phyloP scores from a whole-genome alignment of 2,113 vertebrate genomes.

The Anser brachyrhynchus region DNA sequence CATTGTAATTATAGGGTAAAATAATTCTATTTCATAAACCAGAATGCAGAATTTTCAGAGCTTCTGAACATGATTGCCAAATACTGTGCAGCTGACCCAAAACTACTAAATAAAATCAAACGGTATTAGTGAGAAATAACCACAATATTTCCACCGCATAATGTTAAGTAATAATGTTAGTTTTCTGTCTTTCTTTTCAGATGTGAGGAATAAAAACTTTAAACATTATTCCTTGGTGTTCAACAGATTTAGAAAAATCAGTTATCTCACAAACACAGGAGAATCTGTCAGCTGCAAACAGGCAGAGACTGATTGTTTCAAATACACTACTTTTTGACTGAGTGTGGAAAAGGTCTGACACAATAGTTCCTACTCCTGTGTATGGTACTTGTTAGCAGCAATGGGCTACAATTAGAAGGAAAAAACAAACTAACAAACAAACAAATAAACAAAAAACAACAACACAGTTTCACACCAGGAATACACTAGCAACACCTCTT shows the following conservation, averaged over 20 bases:
- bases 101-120: constrained; percentile 22
- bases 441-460: no score
- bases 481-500: neutral
- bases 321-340: neutral
- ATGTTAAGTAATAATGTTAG: neutral
- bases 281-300: neutral
- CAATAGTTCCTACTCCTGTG: neutral
- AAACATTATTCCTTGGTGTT: neutral
- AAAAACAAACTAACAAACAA: neutral
- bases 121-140: neutral
- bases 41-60: constrained; percentile 29
- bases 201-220: neutral
- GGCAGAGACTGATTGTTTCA: neutral
- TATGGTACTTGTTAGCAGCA: neutral
- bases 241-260: neutral
- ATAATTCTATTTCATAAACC: constrained; percentile 47
- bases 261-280: neutral
- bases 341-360: neutral
- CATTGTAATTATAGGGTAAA: constrained; percentile 25
- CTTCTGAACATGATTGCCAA: constrained; percentile 21
- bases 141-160: neutral
- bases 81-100: neutral
- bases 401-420: neutral
- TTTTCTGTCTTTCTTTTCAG: constrained; percentile 37
- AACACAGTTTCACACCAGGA: neutral